Conservation (phyloP, 2,888 invertebrate genomes). For the Tethea ocularis region DNA sequence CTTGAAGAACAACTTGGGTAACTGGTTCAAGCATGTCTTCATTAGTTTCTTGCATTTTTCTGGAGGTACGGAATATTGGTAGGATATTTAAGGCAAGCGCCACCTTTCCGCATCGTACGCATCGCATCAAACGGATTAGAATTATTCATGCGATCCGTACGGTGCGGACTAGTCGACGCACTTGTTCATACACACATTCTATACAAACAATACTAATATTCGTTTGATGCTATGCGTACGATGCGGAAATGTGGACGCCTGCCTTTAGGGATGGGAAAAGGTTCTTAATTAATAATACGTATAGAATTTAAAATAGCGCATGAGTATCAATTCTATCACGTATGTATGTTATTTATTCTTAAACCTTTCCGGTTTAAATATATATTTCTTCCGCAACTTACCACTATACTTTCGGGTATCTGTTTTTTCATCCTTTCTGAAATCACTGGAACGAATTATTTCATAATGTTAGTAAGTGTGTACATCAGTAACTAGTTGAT, state of each 20-base stretch:
- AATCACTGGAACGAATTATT: constrained; percentile 57
- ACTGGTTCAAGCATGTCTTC: constrained; percentile 72
- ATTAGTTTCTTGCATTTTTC: constrained; percentile 77
- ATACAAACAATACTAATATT: too few species aligned
- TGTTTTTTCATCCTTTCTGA: constrained; percentile 61
- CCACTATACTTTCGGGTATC: constrained; percentile 70
- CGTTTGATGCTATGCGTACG: too few species aligned
- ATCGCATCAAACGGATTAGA: too few species aligned
- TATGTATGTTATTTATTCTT: not conserved
- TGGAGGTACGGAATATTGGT: constrained; percentile 31
- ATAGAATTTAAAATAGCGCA: too few species aligned
- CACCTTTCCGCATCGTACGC: too few species aligned
- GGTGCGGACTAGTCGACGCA: too few species aligned
- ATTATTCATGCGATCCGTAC: too few species aligned
- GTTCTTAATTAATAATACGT: not conserved
- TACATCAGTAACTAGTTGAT: too few species aligned
- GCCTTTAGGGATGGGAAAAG: constrained; percentile 1
- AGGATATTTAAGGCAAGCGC: not conserved
- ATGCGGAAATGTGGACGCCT: too few species aligned
- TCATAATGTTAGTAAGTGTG: constrained; percentile 3
- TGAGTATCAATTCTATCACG: too few species aligned
- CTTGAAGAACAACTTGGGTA: constrained; percentile 74
- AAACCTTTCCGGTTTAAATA: too few species aligned
- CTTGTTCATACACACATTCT: too few species aligned
- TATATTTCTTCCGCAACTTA: constrained; percentile 38